A percentile compares a stretch with the other conserved stretches of the same genome.
These are phyloP conservation scores for Lepidocyrtinus sp. DNA, from an alignment of 2,888 invertebrate species.

Conservation along the genomic window DNA sequence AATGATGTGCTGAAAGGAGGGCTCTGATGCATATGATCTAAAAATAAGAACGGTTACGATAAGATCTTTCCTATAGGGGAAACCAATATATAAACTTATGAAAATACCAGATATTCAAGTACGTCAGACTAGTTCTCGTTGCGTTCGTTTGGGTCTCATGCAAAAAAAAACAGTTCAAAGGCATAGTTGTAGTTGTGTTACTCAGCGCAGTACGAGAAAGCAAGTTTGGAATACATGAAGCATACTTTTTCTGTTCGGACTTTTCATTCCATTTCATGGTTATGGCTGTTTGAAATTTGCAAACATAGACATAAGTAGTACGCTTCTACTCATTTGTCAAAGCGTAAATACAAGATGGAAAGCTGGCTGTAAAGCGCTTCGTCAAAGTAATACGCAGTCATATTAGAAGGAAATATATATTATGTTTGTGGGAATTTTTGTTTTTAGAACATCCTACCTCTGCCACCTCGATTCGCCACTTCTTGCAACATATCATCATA, in stretches of 20 bases:
- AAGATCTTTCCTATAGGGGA: neutral
- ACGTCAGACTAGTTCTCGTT: neutral
- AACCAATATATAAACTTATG: neutral
- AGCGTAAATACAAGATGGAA: neutral
- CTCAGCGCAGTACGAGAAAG: neutral
- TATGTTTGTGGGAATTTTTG: slow-evolving; percentile 15
- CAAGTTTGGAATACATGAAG: neutral
- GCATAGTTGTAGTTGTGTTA: neutral
- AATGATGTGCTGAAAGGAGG: slow-evolving; percentile 53
- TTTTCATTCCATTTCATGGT: neutral
- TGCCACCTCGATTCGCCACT: slow-evolving; percentile 3
- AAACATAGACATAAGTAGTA: neutral
- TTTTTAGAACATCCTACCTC: neutral
- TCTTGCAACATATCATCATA: neutral
- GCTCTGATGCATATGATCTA: slow-evolving; percentile 48
- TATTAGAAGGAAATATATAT: neutral
- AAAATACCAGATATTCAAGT: neutral
- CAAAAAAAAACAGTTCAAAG: neutral
- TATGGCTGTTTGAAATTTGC: neutral
- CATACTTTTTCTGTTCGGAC: neutral
- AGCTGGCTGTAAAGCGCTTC: neutral
- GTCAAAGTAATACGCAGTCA: neutral
- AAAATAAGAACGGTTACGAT: slow-evolving; percentile 43
- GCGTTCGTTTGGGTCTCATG: neutral
- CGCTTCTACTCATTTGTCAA: neutral